Percentiles rank a stretch among this genome's conserved stretches.
Conservation (phyloP, 2,797 vertebrate species). For the Sebastes minor region DNA sequence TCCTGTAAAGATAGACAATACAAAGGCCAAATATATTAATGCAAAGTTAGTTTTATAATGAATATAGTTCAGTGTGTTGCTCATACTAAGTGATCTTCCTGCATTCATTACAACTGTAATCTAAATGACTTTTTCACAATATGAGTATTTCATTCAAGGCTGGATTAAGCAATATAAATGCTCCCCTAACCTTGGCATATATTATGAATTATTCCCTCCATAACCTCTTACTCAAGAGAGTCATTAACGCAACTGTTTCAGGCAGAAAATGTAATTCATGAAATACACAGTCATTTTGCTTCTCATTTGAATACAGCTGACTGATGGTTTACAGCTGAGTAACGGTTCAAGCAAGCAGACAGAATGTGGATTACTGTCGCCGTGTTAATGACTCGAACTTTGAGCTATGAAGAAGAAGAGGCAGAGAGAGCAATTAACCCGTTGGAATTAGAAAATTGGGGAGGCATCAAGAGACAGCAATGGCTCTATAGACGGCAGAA, state of each 20-base stretch:
- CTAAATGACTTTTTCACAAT: constrained; percentile 17
- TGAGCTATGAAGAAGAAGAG: constrained; percentile 32
- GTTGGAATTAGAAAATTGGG: constrained; percentile 34
- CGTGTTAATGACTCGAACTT: constrained; percentile 49
- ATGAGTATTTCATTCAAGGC: constrained; percentile 23
- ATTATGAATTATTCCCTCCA: constrained; percentile 24
- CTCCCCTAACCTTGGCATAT: constrained; percentile 29
- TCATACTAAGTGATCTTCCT: constrained; percentile 2
- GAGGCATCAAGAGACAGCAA: constrained; percentile 19
- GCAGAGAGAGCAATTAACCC: constrained; percentile 51
- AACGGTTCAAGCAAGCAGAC: constrained; percentile 30
- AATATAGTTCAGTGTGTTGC: neutral
- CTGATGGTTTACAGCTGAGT: constrained; percentile 59
- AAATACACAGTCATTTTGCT: constrained; percentile 34
- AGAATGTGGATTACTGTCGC: constrained; percentile 51
- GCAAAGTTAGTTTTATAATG: neutral
- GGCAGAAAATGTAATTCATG: constrained; percentile 60
- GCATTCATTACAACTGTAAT: constrained; percentile 1
- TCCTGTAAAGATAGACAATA: neutral
- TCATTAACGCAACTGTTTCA: constrained; percentile 52
- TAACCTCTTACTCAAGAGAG: constrained; percentile 23
- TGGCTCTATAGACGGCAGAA: constrained; percentile 10
- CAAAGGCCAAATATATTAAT: no score
- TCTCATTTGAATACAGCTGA: constrained; percentile 47
- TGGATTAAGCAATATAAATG: constrained; percentile 48